A percentile compares a stretch with the other conserved stretches of the same genome.
phyloP scores from a whole-genome alignment of 2,797 vertebrate species.

The Chelmon rostratus region DNA sequence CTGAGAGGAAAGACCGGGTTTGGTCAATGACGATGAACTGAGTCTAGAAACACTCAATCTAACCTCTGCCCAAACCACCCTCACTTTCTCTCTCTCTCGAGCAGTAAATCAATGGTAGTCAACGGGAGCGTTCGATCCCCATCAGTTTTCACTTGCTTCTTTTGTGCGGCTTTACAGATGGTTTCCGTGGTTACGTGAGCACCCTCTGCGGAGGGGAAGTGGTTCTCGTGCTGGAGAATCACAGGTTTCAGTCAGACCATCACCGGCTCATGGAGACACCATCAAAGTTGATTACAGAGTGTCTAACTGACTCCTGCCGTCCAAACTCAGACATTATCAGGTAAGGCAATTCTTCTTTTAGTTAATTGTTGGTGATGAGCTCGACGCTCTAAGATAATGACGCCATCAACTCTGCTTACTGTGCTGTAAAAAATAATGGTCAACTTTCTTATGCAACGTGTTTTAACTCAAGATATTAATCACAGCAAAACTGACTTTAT shows the following conservation, averaged over 20 bases:
- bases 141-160: constrained; percentile 56
- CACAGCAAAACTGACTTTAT: no score
- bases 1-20: constrained; percentile 17
- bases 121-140: constrained; percentile 75
- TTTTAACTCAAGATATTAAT: no score
- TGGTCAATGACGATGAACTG: constrained; percentile 32
- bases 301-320: constrained; percentile 28
- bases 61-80: constrained; percentile 31
- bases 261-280: constrained; percentile 8
- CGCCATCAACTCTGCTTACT: neutral
- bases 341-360: constrained; percentile 15
- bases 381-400: constrained; percentile 12
- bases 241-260: constrained; percentile 46
- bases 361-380: neutral
- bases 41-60: constrained; percentile 40
- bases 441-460: no score
- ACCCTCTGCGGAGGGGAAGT: constrained; percentile 63
- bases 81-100: constrained; percentile 38
- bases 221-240: constrained; percentile 59
- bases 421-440: no score
- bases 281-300: constrained; percentile 34
- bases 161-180: constrained; percentile 64
- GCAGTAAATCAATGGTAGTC: constrained; percentile 75
- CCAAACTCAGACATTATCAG: constrained; percentile 10
- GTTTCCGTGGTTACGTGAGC: constrained; percentile 78